These are phyloP conservation scores for Apeltes quadracus DNA, from an alignment of 2,113 vertebrate species.

Conservation along the genomic window DNA sequence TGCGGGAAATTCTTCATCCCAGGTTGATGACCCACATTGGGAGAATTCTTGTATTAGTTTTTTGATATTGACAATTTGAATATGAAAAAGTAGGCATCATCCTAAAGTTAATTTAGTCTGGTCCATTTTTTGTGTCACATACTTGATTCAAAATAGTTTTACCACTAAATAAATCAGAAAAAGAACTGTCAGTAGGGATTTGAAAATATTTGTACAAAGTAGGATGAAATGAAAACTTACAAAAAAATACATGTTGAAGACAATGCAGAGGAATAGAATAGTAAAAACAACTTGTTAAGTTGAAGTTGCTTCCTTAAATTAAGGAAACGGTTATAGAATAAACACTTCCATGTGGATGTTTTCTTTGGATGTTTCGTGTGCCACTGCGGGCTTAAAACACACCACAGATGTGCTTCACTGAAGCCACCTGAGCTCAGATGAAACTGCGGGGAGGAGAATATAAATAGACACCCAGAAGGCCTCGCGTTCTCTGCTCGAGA, in stretches of 20 bases:
- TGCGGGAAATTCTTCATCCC: neutral
- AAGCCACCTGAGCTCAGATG: conserved; percentile 31
- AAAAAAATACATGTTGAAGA: neutral
- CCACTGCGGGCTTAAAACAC: conserved; percentile 20
- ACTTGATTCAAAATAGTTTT: neutral
- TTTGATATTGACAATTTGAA: too few species aligned
- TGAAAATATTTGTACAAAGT: neutral
- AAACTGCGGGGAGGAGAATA: conserved; percentile 25
- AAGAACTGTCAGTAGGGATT: neutral
- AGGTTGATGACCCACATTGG: too few species aligned
- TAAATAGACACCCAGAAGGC: conserved; percentile 24
- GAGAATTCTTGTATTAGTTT: too few species aligned
- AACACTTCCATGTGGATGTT: neutral
- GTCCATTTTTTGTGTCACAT: too few species aligned
- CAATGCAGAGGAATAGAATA: too few species aligned
- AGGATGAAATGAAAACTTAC: neutral
- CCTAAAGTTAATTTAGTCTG: too few species aligned
- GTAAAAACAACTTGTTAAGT: too few species aligned
- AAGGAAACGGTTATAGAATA: neutral
- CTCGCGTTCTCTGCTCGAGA: neutral
- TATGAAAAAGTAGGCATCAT: too few species aligned
- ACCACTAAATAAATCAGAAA: neutral
- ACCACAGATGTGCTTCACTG: conserved; percentile 4
- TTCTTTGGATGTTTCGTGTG: neutral
- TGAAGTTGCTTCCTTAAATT: neutral